These are phyloP conservation scores for Catocala nupta DNA, from an alignment of 2,888 invertebrate species.

Conservation along the genomic window DNA sequence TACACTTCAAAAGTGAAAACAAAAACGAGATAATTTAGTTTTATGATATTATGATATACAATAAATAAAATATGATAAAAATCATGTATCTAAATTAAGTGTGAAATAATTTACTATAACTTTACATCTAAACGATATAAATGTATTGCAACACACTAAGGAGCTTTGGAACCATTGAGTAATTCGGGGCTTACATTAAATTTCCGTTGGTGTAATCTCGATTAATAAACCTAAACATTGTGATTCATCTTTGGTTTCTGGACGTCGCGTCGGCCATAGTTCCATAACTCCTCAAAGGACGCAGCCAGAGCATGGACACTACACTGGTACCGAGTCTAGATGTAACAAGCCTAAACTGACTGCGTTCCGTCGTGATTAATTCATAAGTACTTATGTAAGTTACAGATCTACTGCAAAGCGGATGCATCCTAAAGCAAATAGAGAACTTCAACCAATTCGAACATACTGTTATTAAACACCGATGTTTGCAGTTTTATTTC, in stretches of 20 bases:
- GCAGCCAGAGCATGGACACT: constrained; percentile 46
- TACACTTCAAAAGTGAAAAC: constrained; percentile 82
- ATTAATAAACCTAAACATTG: constrained; percentile 78
- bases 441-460: constrained; percentile 75
- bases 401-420: constrained; percentile 86
- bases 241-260: constrained; percentile 86
- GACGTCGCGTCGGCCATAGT: constrained; percentile 71
- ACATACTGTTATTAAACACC: constrained; percentile 44
- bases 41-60: constrained; percentile 76
- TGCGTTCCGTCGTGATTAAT: constrained; percentile 70
- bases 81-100: constrained; percentile 83
- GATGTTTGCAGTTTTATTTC: constrained; percentile 44
- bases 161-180: constrained; percentile 85
- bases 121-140: constrained; percentile 84
- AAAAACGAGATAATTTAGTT: constrained; percentile 79
- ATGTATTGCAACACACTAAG: constrained; percentile 85
- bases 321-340: constrained; percentile 40
- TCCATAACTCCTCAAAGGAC: constrained; percentile 81
- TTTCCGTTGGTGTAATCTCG: constrained; percentile 79
- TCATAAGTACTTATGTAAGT: constrained; percentile 85
- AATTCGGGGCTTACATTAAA: constrained; percentile 73
- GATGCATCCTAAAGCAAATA: constrained; percentile 82
- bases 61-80: constrained; percentile 84
- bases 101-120: constrained; percentile 86
- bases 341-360: constrained; percentile 52